phyloP scores from a whole-genome alignment of 2,888 invertebrate genomes.

The Thumatha senex region DNA sequence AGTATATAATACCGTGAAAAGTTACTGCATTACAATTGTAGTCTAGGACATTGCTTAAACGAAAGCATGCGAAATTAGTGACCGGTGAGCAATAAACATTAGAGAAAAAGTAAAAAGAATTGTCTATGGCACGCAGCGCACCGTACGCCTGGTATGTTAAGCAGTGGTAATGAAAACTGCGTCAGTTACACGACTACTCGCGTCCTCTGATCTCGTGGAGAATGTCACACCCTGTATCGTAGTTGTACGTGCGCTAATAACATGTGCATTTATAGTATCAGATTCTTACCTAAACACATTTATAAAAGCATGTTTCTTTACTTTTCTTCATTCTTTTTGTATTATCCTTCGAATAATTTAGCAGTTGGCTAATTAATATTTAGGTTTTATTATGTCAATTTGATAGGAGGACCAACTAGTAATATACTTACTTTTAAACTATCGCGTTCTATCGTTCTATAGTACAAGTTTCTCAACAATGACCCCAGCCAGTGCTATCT shows the following conservation, averaged over 20 bases:
- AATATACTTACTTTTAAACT: too few relatives aligned
- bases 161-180: constrained; percentile 71
- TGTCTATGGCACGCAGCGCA: constrained; percentile 38
- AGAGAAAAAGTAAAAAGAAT: constrained; percentile 46
- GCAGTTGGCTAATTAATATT: too few relatives aligned
- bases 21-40: constrained; percentile 28
- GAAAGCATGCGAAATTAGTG: constrained; percentile 49
- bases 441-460: too few relatives aligned
- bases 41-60: constrained; percentile 33
- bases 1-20: neutral
- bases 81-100: constrained; percentile 55
- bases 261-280: constrained; percentile 12
- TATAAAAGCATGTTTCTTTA: too few relatives aligned
- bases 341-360: too few relatives aligned
- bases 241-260: constrained; percentile 7
- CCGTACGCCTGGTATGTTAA: constrained; percentile 64
- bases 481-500: too few relatives aligned
- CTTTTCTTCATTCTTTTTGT: too few relatives aligned
- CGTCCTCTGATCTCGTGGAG: constrained; percentile 35
- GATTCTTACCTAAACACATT: too few relatives aligned
- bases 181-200: constrained; percentile 53
- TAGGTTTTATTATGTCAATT: too few relatives aligned
- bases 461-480: too few relatives aligned
- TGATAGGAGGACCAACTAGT: too few relatives aligned
- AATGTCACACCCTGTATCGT: constrained; percentile 35